phyloP scores from a whole-genome alignment of 2,113 vertebrate species.

The Lathamus discolor region DNA sequence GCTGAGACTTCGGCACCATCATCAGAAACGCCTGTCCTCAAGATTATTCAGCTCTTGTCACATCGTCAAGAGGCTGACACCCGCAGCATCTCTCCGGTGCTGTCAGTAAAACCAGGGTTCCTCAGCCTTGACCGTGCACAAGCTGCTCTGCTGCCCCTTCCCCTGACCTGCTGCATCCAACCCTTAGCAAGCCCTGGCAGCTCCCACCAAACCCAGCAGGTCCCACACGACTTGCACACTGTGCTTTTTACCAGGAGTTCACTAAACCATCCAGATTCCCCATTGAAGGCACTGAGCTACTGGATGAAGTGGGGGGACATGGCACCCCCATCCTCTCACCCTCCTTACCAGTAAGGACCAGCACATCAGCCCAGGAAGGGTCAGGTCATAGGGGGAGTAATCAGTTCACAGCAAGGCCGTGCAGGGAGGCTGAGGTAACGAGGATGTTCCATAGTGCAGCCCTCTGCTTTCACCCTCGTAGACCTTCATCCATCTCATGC shows the following conservation, averaged over 20 bases:
- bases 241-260: background rate
- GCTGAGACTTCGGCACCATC: background rate
- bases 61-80: background rate
- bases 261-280: background rate
- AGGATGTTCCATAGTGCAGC: background rate
- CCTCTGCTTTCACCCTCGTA: background rate
- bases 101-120: background rate
- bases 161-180: background rate
- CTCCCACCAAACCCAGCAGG: background rate
- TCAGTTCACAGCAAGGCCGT: background rate
- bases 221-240: background rate
- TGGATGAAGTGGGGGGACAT: background rate
- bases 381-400: background rate
- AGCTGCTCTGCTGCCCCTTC: background rate
- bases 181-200: background rate
- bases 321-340: background rate
- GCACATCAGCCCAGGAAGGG: too few relatives aligned
- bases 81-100: background rate
- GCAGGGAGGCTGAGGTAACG: background rate
- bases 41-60: background rate
- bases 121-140: background rate
- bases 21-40: fast-evolving
- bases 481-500: background rate
- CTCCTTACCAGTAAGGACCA: background rate
- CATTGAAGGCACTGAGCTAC: background rate